phyloP scores from a whole-genome alignment of 2,888 invertebrate genomes.

The Panopea generosa region DNA sequence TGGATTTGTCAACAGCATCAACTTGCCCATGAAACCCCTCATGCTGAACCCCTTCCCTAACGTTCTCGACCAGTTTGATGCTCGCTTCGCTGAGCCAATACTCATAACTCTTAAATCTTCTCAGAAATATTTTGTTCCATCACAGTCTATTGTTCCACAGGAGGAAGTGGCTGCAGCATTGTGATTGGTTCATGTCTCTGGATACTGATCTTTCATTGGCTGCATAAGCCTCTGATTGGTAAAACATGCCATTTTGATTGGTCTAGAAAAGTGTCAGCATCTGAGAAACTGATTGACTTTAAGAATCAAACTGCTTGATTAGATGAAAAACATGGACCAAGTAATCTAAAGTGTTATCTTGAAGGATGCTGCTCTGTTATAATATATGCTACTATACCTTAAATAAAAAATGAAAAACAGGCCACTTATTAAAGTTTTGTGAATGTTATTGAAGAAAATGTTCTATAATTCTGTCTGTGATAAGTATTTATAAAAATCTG shows the following conservation, averaged over 20 bases:
- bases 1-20: conserved; percentile 82
- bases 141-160: conserved; percentile 77
- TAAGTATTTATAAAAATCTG: too few relatives aligned
- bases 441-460: too few relatives aligned
- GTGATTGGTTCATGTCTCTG: conserved; percentile 35
- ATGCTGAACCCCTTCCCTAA: conserved; percentile 83
- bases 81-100: conserved; percentile 77
- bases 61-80: conserved; percentile 74
- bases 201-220: conserved; percentile 15
- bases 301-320: too few relatives aligned
- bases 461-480: too few relatives aligned
- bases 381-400: too few relatives aligned
- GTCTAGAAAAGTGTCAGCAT: background rate
- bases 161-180: conserved; percentile 63
- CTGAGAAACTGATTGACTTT: background rate
- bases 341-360: too few relatives aligned
- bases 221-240: background rate
- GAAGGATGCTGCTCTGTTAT: too few relatives aligned
- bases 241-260: background rate
- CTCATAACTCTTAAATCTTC: conserved; percentile 82
- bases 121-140: conserved; percentile 83
- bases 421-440: too few relatives aligned
- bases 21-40: conserved; percentile 83
- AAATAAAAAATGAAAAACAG: too few relatives aligned
- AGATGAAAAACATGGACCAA: too few relatives aligned